A percentile compares a stretch with the other conserved stretches of the same genome.
phyloP scores from a whole-genome alignment of 2,113 vertebrate genomes.

The Pterophyllum scalare region DNA sequence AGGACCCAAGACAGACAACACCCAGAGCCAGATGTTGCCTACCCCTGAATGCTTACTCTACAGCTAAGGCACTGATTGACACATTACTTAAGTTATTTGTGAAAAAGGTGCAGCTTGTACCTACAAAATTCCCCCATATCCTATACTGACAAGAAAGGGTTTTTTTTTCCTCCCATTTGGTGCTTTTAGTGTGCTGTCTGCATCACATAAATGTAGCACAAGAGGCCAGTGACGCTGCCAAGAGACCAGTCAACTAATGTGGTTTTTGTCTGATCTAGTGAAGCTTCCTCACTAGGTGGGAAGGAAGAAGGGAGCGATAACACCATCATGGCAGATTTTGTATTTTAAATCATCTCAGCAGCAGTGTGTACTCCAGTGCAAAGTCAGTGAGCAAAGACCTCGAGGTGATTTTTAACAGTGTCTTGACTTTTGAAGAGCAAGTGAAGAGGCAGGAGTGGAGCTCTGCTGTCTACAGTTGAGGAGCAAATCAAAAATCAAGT shows the following conservation, averaged over 20 bases:
- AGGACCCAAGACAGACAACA: not conserved
- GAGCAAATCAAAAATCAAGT: constrained; percentile 40
- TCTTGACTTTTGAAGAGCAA: constrained; percentile 58
- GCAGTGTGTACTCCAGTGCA: constrained; percentile 8
- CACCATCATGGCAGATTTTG: constrained; percentile 42
- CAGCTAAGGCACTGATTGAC: not conserved
- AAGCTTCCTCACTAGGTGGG: constrained; percentile 8
- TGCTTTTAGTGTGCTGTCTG: constrained; percentile 4
- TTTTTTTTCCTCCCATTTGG: not conserved
- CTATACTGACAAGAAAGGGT: not conserved
- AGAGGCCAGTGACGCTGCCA: constrained; percentile 6
- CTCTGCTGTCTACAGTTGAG: constrained; percentile 22
- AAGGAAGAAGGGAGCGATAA: constrained; percentile 23
- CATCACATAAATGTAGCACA: constrained; percentile 8
- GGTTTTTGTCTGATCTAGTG: constrained; percentile 23
- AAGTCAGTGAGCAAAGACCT: constrained; percentile 44
- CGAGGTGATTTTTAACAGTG: constrained; percentile 43
- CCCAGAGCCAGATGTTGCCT: not conserved
- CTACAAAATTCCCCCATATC: not conserved
- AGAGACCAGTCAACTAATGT: constrained; percentile 28
- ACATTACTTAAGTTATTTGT: not conserved
- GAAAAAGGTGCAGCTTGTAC: not conserved
- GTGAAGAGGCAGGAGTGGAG: constrained; percentile 44
- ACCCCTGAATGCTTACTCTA: not conserved
- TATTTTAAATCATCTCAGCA: constrained; percentile 48